phyloP scores from a whole-genome alignment of 2,797 vertebrate species.

The Platyrinchus mystaceus region DNA sequence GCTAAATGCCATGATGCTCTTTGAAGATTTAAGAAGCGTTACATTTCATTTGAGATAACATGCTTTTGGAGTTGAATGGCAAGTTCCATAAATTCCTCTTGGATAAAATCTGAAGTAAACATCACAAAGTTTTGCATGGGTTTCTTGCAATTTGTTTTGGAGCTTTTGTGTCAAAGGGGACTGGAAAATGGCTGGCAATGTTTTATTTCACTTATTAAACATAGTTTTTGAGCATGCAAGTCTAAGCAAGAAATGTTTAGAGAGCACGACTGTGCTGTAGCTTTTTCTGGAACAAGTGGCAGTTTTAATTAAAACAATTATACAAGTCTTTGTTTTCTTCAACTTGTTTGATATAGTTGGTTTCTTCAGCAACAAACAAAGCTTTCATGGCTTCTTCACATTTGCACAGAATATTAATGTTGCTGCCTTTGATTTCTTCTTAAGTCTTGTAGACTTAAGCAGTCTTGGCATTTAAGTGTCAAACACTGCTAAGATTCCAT shows the following conservation, averaged over 20 bases:
- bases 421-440: background rate
- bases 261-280: background rate
- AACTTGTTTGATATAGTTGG: slow-evolving; percentile 49
- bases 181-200: slow-evolving; percentile 27
- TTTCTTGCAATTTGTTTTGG: slow-evolving; percentile 39
- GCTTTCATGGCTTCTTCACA: slow-evolving; percentile 32
- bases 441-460: background rate
- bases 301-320: slow-evolving; percentile 68
- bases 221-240: background rate
- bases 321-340: slow-evolving; percentile 53
- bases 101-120: slow-evolving; percentile 61
- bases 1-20: background rate
- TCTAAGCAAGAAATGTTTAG: slow-evolving; percentile 9
- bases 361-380: slow-evolving; percentile 48
- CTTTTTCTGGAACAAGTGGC: slow-evolving; percentile 41
- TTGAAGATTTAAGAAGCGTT: slow-evolving; percentile 22
- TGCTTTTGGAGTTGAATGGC: background rate
- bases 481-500: background rate
- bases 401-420: slow-evolving; percentile 31
- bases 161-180: slow-evolving; percentile 9
- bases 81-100: slow-evolving; percentile 43
- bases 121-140: slow-evolving; percentile 48
- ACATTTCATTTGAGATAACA: slow-evolving; percentile 11
- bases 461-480: background rate
- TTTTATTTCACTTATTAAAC: slow-evolving; percentile 26